Percentiles rank a stretch among this genome's conserved stretches.
Evolutionary conservation across 2,888 invertebrate species (phyloP).

Genomic region (Callimorpha dominula): DNA sequence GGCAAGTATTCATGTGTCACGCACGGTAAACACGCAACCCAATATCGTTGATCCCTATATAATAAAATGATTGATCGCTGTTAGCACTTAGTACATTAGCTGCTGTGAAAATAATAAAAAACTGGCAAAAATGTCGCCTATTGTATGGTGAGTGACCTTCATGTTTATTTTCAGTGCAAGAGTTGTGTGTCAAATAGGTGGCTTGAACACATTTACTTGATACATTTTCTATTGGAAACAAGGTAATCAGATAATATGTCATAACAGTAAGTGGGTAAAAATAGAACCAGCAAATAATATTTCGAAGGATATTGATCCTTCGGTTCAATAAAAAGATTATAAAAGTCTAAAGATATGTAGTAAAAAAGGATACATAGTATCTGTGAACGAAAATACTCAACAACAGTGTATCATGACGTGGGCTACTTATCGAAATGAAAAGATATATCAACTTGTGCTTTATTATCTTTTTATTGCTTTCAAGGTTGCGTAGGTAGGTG

Average conservation of each 20-base stretch:
- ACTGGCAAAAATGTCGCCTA: conserved; percentile 38
- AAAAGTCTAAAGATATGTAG: background rate
- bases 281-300: background rate
- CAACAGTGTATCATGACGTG: background rate
- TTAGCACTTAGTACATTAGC: conserved; percentile 75
- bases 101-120: conserved; percentile 59
- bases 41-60: conserved; percentile 71
- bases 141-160: conserved; percentile 36
- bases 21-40: conserved; percentile 72
- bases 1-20: conserved; percentile 65
- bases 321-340: background rate
- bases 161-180: conserved; percentile 3
- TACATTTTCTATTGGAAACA: background rate
- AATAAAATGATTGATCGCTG: conserved; percentile 78
- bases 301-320: too few relatives aligned
- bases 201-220: background rate
- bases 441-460: too few relatives aligned
- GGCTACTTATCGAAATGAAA: background rate
- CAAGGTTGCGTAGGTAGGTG: too few relatives aligned
- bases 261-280: conserved; percentile 4
- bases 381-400: background rate
- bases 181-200: background rate
- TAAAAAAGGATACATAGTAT: background rate
- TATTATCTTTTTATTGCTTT: too few relatives aligned
- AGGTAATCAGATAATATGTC: background rate